These are phyloP conservation scores for Pelecanus crispus DNA, from an alignment of 2,113 vertebrate species.

Conservation along the genomic window DNA sequence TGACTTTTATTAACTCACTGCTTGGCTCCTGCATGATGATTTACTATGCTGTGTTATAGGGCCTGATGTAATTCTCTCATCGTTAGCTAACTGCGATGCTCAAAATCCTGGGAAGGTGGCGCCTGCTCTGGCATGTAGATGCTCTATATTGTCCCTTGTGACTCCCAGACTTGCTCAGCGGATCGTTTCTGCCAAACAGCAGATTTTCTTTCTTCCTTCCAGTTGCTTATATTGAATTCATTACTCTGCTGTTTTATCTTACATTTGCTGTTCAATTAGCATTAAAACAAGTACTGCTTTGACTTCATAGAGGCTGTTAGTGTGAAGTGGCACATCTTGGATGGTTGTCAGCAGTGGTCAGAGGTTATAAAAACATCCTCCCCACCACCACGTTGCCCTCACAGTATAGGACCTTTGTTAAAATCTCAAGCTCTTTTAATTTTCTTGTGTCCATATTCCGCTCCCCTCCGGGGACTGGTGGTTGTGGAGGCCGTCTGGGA, in stretches of 20 bases:
- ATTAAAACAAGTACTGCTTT: neutral
- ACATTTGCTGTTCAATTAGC: neutral
- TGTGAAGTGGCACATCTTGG: neutral
- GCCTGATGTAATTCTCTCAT: neutral
- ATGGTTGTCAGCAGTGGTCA: neutral
- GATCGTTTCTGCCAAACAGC: neutral
- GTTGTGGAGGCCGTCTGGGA: rapidly evolving
- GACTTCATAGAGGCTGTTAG: neutral
- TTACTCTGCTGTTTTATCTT: neutral
- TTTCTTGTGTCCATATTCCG: neutral
- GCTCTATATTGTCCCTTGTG: neutral
- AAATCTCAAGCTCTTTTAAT: neutral
- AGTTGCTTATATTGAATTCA: neutral
- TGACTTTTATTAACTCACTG: neutral
- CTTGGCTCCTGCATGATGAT: neutral
- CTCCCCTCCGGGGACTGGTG: rapidly evolving
- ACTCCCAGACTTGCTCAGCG: neutral
- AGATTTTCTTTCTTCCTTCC: neutral
- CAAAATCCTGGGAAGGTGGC: neutral
- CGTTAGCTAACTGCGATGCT: neutral
- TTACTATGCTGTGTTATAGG: neutral
- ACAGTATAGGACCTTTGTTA: neutral
- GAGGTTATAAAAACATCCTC: neutral
- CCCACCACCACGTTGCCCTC: neutral
- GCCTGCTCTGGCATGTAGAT: neutral